Percentiles rank a stretch among this genome's conserved stretches.
Evolutionary conservation across 1,140 invertebrate species (phyloP).

Genomic region (Teleogryllus occipitalis): DNA sequence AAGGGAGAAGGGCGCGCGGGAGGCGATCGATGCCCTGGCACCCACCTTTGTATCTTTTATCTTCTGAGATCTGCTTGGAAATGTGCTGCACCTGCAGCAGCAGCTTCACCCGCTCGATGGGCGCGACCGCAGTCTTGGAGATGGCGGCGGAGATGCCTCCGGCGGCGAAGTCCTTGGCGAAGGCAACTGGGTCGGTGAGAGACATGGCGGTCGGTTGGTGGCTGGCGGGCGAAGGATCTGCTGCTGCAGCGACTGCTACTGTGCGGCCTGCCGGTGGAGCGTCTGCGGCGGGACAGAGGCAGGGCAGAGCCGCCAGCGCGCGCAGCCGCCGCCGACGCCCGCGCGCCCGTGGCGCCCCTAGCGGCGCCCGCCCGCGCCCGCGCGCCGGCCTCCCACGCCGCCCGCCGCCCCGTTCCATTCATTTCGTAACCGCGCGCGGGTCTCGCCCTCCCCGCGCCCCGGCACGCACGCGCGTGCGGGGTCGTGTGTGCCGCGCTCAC

Average conservation of each 20-base stretch:
- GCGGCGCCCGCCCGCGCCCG: too few species aligned
- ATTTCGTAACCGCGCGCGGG: too few species aligned
- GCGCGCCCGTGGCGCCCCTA: background rate
- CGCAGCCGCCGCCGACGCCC: too few species aligned
- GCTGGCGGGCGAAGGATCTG: background rate
- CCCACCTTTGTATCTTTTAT: conserved; percentile 75
- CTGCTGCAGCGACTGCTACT: background rate
- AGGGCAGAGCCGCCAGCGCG: background rate
- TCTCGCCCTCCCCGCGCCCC: too few species aligned
- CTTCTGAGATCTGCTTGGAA: conserved; percentile 70
- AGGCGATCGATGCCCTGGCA: background rate
- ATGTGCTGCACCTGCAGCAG: conserved; percentile 83
- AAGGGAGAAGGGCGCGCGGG: background rate
- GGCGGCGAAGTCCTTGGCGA: conserved; percentile 75
- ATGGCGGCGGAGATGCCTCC: conserved; percentile 80
- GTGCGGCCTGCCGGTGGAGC: too few species aligned
- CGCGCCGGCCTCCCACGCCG: too few species aligned
- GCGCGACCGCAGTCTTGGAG: conserved; percentile 77
- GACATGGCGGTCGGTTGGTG: conserved; percentile 9
- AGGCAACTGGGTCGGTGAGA: conserved; percentile 39
- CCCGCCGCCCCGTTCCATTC: background rate
- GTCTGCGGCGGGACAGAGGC: background rate
- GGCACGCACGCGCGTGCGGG: too few species aligned
- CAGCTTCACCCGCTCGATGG: conserved; percentile 86
- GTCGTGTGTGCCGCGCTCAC: too few species aligned